Base-by-base conservation (phyloP, 1,140 invertebrate genomes). In the Phortica variegata region DNA sequence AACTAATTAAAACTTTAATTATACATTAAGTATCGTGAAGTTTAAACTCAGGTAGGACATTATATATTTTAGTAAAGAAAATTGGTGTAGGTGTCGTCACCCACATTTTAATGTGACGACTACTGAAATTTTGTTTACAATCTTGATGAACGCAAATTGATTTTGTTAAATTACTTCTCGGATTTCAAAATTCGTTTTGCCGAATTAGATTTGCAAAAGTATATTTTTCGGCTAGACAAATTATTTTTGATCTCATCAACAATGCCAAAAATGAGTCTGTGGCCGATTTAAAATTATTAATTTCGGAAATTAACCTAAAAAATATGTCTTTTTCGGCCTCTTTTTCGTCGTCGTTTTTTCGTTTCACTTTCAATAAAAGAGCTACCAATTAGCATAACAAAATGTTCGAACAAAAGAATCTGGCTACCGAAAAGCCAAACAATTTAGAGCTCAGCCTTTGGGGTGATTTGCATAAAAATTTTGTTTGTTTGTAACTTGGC, bases 271-370 rank as follows among this genome's bases (percentile, higher is more conserved):
- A 44, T 47, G 50, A 56, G 33, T 46, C 36, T 45, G 15, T 34
- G 37, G 41, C 49, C 60, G 60, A 68, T 68, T 68, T 68, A 68
- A 68, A 68, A 60, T 61, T 63, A 68, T 68, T 66, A 68, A 52
- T 57, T 51, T 51, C 48, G 49, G 43, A 52, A 55, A 58, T 50
- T 63, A 61, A 31, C 42, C 51, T 49, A 37, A 54, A 26, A 60
- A 45, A 49, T 39, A 40, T 39, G 43, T 21, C 26, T 6, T 7
- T 12, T 6, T 7, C 6, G 26, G n/a, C n/a, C n/a, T n/a, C n/a
- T n/a, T n/a, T n/a, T n/a, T 7, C 26, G 26, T 7, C 26, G 26
- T 29, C 26, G 26, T 4, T 15, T 34, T n/a, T 15, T 9, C 32
- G 60, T 47, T 56, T 68, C 58, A 63, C 63, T 66, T 66, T 66